Conservation (phyloP, 1,140 invertebrate species). For the Nephotettix cincticeps region DNA sequence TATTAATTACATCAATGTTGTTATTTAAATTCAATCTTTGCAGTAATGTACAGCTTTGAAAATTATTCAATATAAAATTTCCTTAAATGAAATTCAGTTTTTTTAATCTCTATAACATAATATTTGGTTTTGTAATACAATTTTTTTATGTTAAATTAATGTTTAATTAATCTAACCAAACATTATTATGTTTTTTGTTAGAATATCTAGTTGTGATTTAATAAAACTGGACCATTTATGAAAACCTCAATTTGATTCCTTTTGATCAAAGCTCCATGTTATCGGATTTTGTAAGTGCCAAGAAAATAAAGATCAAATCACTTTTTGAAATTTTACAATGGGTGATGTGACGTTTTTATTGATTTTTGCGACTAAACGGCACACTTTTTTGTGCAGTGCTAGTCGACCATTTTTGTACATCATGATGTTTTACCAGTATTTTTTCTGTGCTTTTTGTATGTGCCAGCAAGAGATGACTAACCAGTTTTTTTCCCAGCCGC, state of each 20-base stretch:
- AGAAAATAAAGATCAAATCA: background rate
- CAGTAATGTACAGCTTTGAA: too few relatives aligned
- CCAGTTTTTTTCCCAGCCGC: conserved; percentile 9
- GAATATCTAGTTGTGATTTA: too few relatives aligned
- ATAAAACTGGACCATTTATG: background rate
- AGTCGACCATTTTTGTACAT: conserved; percentile 1
- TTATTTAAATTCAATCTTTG: too few relatives aligned
- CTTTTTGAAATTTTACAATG: conserved; percentile 13
- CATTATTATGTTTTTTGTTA: too few relatives aligned
- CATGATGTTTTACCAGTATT: background rate
- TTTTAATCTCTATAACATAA: too few relatives aligned
- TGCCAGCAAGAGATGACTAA: background rate
- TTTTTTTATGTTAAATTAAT: too few relatives aligned
- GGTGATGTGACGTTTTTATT: conserved; percentile 33
- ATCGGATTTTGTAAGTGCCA: conserved; percentile 11
- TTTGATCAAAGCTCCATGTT: background rate
- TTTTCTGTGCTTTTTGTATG: conserved; percentile 18
- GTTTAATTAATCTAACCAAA: too few relatives aligned
- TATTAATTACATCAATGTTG: too few relatives aligned
- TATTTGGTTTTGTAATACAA: too few relatives aligned
- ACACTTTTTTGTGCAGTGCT: conserved; percentile 11
- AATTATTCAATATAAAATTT: too few relatives aligned
- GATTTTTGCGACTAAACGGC: conserved; percentile 24
- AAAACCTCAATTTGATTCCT: background rate
- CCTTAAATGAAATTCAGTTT: too few relatives aligned